Evolutionary conservation across 2,113 vertebrate genomes (phyloP).

Genomic region (Porphyrio hochstetteri): DNA sequence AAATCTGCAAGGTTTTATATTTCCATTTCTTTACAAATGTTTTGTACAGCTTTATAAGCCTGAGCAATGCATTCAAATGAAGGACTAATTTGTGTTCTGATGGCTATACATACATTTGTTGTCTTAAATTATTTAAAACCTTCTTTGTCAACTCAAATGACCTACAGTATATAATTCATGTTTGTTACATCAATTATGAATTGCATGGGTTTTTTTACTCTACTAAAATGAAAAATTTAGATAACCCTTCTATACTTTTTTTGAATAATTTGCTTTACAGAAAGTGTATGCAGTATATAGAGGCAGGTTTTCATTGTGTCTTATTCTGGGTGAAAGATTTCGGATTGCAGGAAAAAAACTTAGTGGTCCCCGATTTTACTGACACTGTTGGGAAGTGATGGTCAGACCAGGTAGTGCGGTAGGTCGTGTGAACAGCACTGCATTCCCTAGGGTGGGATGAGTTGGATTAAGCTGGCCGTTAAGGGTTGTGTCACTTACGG

Average conservation of each 20-base stretch:
- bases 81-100: conserved; percentile 9
- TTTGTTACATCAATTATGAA: background rate
- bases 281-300: background rate
- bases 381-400: rapidly evolving
- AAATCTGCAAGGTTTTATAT: conserved; percentile 38
- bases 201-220: background rate
- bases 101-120: background rate
- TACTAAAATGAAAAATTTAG: background rate
- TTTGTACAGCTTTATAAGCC: conserved; percentile 9
- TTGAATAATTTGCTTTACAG: background rate
- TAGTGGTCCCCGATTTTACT: background rate
- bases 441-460: background rate
- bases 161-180: background rate
- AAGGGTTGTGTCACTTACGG: background rate
- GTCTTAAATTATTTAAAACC: conserved; percentile 14
- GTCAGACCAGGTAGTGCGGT: background rate
- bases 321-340: background rate
- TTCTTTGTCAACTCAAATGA: conserved; percentile 15
- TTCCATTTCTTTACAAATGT: conserved; percentile 28
- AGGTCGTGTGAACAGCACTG: background rate
- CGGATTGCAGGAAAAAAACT: background rate
- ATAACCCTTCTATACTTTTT: background rate
- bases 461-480: background rate
- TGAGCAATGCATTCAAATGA: conserved; percentile 28
- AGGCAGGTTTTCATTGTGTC: background rate